A percentile compares a stretch with the other conserved stretches of the same genome.
Conservation (phyloP, 2,888 invertebrate species). For the Lasioglossum morio region DNA sequence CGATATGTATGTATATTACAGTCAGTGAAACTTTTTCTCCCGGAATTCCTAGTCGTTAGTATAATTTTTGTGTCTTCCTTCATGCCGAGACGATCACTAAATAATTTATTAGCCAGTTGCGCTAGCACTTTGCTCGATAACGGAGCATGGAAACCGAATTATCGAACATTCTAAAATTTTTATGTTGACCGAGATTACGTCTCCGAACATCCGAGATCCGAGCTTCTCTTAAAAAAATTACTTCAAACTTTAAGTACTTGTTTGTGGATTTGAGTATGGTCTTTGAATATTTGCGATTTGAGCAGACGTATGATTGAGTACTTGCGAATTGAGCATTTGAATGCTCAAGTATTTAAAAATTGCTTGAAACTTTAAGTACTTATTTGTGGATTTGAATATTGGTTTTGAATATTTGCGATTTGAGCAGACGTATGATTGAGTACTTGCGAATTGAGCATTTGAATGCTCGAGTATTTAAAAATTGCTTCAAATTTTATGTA, state of each 20-base stretch:
- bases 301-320: no score
- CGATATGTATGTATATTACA: slow-evolving; percentile 6
- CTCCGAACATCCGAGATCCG: not conserved
- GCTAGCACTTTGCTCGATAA: not conserved
- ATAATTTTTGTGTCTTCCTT: slow-evolving; percentile 39
- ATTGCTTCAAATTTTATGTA: no score
- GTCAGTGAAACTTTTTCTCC: slow-evolving; percentile 45
- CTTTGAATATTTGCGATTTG: no score
- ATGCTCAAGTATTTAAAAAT: no score
- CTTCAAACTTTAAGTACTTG: not conserved
- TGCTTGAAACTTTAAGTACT: no score
- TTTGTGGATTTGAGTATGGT: not conserved
- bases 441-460: no score
- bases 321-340: no score
- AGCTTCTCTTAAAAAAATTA: not conserved
- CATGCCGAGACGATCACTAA: slow-evolving; percentile 12
- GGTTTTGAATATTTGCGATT: no score
- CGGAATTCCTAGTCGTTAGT: slow-evolving; percentile 20
- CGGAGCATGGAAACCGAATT: not conserved
- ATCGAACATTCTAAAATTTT: not conserved
- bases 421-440: no score
- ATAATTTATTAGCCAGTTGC: slow-evolving; percentile 8
- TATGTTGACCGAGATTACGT: not conserved
- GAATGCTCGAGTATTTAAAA: no score
- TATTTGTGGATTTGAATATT: no score